Base-by-base conservation (phyloP, 2,113 vertebrate species). In the Vidua chalybeata region DNA sequence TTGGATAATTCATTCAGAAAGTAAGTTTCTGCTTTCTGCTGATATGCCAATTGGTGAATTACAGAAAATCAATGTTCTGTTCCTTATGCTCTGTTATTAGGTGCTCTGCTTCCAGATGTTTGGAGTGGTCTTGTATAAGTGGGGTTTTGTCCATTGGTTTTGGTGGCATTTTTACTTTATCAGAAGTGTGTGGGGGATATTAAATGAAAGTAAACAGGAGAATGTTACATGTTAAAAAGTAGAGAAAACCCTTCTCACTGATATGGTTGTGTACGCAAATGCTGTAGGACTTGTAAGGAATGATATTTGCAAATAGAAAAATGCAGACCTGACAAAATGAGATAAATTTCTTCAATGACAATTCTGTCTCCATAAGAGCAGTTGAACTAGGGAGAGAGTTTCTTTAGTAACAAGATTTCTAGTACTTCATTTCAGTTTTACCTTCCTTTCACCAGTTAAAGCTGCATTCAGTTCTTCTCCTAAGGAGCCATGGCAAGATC, bases 1-100 rank as follows among this genome's bases (percentile, higher is more conserved):
- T 52, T 51, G 48, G 67, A 39, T n/a, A 55, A 87, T 82, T 76
- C 86, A 91, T 80, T 89, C 67, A 94, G 59, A 96, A 94, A 85
- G 26, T 69, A 75, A 76, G 30, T 80, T 89, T 93, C 84, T 91
- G 43, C 54, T 74, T 96, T 80, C 55, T 86, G 61, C 35, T 93
- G 71, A 69, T 93, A 87, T 26, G 46, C 56, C 63, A 90, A 2
- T 13, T 6, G 1, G 39, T 59, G 35, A 35, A 88, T 45, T 80
- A 63, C 43, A 93, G 59, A 85, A 90, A 96, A 83, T 73, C 67
- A 83, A 54, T 77, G 76, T 58, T 62, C 66, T 73, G 5, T 64
- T 66, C 59, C 46, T 91, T 49, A 7, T 63, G 10, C 55, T 82
- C 52, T 82, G 27, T 52, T 89, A 31, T 68, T 75, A 78, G 45